These are phyloP conservation scores for Agonopterix arenella DNA, from an alignment of 2,888 invertebrate species.

Conservation along the genomic window DNA sequence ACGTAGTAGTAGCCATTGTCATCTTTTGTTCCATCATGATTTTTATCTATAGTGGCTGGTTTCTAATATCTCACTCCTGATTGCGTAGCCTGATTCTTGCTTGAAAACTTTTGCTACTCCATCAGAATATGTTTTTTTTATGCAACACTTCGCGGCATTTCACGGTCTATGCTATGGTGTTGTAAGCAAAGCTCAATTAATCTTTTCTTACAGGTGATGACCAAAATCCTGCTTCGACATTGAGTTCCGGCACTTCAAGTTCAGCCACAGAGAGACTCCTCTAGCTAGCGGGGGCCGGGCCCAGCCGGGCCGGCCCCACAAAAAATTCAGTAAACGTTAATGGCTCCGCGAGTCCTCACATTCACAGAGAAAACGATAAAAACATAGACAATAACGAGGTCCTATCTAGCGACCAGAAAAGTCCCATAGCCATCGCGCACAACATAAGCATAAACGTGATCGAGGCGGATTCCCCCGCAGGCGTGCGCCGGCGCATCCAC, in stretches of 20 bases:
- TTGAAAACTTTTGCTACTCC: too few species aligned
- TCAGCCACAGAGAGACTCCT: slow-evolving; percentile 85
- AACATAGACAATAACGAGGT: slow-evolving; percentile 31
- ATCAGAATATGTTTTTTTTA: too few species aligned
- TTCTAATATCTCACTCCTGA: too few species aligned
- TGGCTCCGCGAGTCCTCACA: slow-evolving; percentile 39
- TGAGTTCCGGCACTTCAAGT: slow-evolving; percentile 82
- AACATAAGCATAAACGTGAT: slow-evolving; percentile 67
- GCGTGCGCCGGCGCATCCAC: slow-evolving; percentile 60
- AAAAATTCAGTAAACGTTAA: slow-evolving; percentile 48
- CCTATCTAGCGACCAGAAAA: slow-evolving; percentile 21
- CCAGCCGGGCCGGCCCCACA: slow-evolving; percentile 71
- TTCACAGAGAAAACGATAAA: slow-evolving; percentile 31
- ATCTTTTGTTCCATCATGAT: too few species aligned
- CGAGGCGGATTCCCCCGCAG: slow-evolving; percentile 56
- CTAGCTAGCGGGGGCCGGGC: slow-evolving; percentile 84
- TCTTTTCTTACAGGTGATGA: slow-evolving; percentile 52
- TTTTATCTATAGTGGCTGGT: too few species aligned
- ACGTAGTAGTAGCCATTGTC: too few species aligned
- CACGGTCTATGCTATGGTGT: too few species aligned
- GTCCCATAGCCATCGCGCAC: slow-evolving; percentile 31
- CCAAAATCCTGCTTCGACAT: slow-evolving; percentile 74
- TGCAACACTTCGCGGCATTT: too few species aligned
- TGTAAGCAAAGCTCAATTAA: too few species aligned
- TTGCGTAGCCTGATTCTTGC: too few species aligned